Evolutionary conservation across 2,113 vertebrate species (phyloP), one percentile per base, ranked within the genome.

Genomic region (Lichenostomus cassidix): DNA sequence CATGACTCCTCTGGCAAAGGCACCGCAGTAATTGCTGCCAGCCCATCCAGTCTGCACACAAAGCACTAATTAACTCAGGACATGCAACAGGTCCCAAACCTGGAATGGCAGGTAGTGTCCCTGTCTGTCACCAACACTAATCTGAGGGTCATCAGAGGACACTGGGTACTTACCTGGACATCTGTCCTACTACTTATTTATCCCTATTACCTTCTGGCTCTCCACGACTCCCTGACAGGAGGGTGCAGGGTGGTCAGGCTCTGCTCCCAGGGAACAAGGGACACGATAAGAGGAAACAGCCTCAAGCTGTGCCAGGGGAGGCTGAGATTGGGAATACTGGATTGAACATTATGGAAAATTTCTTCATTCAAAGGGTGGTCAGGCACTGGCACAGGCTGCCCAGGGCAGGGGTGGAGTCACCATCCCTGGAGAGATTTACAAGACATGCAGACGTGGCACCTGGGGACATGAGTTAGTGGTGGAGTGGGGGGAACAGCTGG

Each of bases 231-330:
- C 56, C 33, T 44, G 29, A 27, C 47, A 76, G 55, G 44, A 81
- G 15, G 15, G 23, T 4, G 22, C 37, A 65, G 42, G 12, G n/a
- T 49, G 7, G 15, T 11, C 5, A 0, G 25, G 55, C 35, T 41
- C 69, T 53, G n/a, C n/a, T 53, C 39, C 9, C 41, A 62, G 15
- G 17, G 23, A 53, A 49, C 47, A 37, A 29, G 25, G 22, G 31
- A 42, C 42, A 62, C 47, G 41, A 55, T 0, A 11, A 37, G 18
- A 56, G 56, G 28, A 15, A 68, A 60, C 0, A 0, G 41, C 47
- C 47, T 63, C 71, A 35, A 2, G 0, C 35, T 49, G 55, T 6
- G 35, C 79, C 47, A 83, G 21, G 35, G 29, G 1, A 62, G 31
- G 31, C 15, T 76, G 25, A 55, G 24, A 35, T 3, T 27, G 22